Base-by-base conservation (phyloP, 2,797 vertebrate species). In the Vipera ursinii region DNA sequence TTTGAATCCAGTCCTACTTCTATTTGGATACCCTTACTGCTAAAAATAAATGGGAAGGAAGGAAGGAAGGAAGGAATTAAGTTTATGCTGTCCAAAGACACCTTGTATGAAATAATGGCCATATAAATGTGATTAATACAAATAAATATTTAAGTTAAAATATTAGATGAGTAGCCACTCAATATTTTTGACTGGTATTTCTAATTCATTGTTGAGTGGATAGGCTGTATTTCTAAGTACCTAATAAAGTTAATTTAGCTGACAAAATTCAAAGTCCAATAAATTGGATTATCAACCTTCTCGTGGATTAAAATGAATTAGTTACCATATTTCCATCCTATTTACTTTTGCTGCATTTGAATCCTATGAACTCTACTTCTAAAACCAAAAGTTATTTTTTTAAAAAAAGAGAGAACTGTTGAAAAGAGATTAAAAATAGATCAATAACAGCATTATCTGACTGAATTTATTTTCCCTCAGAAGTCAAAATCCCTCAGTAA, bases 271-370 rank as follows among this genome's bases (percentile, higher is more conserved):
- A 91, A 96, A 95, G 14, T 95, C 95, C 95, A 95, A 96, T 96
- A 94, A 96, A 97, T 94, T 94, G 96, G 96, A 97, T 97, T 97
- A 96, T 93, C 91, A 92, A 93, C 95, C 92, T 95, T 92, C 51
- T 10, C 86, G 86, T 96, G 97, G 96, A 96, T 95, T 93, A 95
- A 97, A 96, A 96, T 96, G 96, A 97, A 96, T 96, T 95, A 78
- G 93, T 96, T 96, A 91, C 94, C 92, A 91, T 93, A 96, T 95
- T 96, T 95, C 95, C 93, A 93, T 93, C 93, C 91, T 96, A 91
- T 96, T 96, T 96, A 59, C 93, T 94, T 96, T 97, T 94, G 95
- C 97, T 91, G 87, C 17, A 3, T 93, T 95, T 59, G 88, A 95
- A 95, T 96, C 93, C 93, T 94, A 92, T 55, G 93, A 96, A 94